These are phyloP conservation scores for Myiothlypis chrysogaster DNA, from an alignment of 2,797 vertebrate genomes.

Conservation along the genomic window DNA sequence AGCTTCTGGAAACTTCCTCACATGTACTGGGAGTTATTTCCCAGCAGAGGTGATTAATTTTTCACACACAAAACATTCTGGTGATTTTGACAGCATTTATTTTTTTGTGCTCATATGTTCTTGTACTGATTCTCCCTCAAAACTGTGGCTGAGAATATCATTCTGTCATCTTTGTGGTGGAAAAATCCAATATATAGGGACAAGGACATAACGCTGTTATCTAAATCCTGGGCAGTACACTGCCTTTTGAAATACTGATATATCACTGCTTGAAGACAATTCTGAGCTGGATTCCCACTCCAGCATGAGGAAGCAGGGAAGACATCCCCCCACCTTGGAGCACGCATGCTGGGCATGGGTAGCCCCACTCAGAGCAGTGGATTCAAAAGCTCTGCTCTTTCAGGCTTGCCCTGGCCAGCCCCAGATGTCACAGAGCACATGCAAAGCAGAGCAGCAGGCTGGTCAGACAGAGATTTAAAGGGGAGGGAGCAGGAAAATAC, in stretches of 20 bases:
- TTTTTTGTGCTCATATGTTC: not conserved
- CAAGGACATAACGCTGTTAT: not conserved
- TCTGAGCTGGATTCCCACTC: not conserved
- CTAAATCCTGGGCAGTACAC: not conserved
- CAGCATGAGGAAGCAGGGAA: not conserved
- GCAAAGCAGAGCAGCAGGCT: not conserved
- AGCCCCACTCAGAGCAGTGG: not conserved
- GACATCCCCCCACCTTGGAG: not conserved
- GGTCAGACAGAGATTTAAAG: not conserved
- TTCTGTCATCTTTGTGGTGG: not conserved
- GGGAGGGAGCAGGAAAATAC: not conserved
- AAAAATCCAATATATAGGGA: accelerated
- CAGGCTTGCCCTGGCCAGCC: not conserved
- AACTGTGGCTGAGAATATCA: not conserved
- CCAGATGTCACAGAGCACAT: not conserved
- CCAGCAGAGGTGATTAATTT: not conserved
- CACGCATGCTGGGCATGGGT: not conserved
- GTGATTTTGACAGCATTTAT: not conserved
- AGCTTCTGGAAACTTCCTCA: not conserved
- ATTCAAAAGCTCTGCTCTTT: not conserved
- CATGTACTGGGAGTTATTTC: not conserved
- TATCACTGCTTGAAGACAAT: not conserved
- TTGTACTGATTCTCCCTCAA: not conserved
- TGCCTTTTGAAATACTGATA: not conserved
- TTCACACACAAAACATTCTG: not conserved